Evolutionary conservation across 2,113 vertebrate species (phyloP), one percentile per base, ranked within the genome.

Genomic region (Cebus imitator): DNA sequence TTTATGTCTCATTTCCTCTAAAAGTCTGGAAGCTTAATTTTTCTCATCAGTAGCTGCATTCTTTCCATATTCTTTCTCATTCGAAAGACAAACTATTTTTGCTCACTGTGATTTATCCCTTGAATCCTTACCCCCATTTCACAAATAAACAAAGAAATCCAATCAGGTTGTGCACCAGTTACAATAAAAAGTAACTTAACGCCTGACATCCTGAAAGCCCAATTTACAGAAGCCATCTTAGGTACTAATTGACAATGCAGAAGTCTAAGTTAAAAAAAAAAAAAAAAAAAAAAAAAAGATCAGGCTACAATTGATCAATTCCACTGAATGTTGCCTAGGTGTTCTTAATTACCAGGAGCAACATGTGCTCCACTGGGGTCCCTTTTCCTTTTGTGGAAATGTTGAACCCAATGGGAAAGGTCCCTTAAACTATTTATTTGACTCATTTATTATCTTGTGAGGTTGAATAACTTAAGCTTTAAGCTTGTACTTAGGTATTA

Each of bases 361-460:
- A 17, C 37, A 84, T 87, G 68, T 84, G 23, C 12, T 95, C 23
- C 40, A 58, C 18, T 87, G 18, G 16, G n/a, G 14, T 20, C 79
- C 35, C 32, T 64, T 95, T 87, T n/a, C 73, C n/a, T 58, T 55
- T 79, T 78, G 37, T 32, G 43, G 50, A 96, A 95, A 87, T 55
- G 35, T 90, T 45, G 90, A 80, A 68, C 32, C 37, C 30, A 79
- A 84, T 64, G 32, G 45, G 21, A 3, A 75, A 70, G 30, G 5
- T 83, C 90, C n/a, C 37, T 83, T 61, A 55, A 93, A 96, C 35
- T 94, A 52, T 73, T 84, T 78, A 58, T 79, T 92, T 92, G 23
- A 86, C 75, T 83, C 40, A 87, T 61, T 96, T 81, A 45, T 58
- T 81, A 84, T 40, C 12, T 87, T 92, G 2, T 87, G 25, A 79